Conservation (phyloP, 53 echinoderm and acorn worm species). For the Apostichopus leukothele region DNA sequence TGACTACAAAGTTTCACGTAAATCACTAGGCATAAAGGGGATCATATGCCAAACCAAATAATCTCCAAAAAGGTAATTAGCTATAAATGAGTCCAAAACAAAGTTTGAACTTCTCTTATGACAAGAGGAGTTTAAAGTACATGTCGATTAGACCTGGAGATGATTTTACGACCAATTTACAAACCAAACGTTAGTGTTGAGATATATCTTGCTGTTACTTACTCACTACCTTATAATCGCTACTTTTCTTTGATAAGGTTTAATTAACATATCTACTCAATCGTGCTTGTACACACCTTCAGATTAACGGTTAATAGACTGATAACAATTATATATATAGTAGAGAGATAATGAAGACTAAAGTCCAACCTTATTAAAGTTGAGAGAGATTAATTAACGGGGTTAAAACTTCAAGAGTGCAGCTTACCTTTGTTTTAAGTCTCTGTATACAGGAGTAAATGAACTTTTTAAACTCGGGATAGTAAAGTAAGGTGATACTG, state of each 20-base stretch:
- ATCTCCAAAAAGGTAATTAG: too few relatives aligned
- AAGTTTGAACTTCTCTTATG: too few relatives aligned
- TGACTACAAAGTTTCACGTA: too few relatives aligned
- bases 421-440: neutral
- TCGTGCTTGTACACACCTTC: conserved; percentile 3
- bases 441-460: neutral
- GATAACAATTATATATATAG: neutral
- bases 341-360: conserved; percentile 2
- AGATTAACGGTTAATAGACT: neutral
- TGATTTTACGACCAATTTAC: neutral
- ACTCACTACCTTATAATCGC: conserved; percentile 1
- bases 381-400: neutral
- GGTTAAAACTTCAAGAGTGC: neutral
- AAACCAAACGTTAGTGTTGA: neutral
- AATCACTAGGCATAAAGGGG: too few relatives aligned
- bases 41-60: too few relatives aligned
- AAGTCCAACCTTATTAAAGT: neutral
- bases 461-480: neutral
- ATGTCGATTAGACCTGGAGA: neutral
- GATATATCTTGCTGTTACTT: neutral
- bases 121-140: conserved; percentile 2
- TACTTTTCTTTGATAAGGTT: conserved; percentile 29
- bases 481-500: too few relatives aligned
- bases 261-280: conserved; percentile 35
- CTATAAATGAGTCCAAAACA: too few relatives aligned